Conservation (phyloP, 1,140 invertebrate species). For the Leptopilina clavipes region DNA sequence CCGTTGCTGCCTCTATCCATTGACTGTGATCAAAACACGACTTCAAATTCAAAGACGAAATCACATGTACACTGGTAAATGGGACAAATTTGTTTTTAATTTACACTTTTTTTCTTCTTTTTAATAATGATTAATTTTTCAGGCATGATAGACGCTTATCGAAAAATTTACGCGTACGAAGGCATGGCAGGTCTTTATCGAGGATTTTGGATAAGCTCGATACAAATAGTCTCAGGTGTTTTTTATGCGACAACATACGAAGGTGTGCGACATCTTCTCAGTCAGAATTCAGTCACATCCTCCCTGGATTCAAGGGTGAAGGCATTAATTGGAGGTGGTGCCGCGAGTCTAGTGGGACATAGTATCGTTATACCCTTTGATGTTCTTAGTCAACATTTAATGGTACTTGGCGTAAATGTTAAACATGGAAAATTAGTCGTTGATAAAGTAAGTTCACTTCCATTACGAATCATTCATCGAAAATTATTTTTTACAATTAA, state of each 20-base stretch:
- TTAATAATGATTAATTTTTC: slow-evolving; percentile 50
- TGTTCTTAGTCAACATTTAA: slow-evolving; percentile 96
- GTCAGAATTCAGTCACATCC: slow-evolving; percentile 73
- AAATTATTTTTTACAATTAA: background rate
- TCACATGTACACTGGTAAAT: slow-evolving; percentile 86
- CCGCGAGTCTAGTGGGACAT: slow-evolving; percentile 94
- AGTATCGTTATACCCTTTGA: slow-evolving; percentile 98
- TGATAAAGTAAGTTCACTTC: slow-evolving; percentile 59
- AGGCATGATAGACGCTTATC: slow-evolving; percentile 93
- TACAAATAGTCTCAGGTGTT: slow-evolving; percentile 89
- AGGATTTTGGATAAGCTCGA: slow-evolving; percentile 96
- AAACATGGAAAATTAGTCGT: slow-evolving; percentile 71
- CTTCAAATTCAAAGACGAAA: slow-evolving; percentile 92
- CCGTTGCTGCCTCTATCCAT: slow-evolving; percentile 92
- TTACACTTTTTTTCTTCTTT: too few relatives aligned
- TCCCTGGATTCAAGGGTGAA: slow-evolving; percentile 79
- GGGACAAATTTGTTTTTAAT: too few relatives aligned
- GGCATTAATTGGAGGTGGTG: slow-evolving; percentile 87
- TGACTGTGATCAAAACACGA: slow-evolving; percentile 97
- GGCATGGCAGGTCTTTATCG: slow-evolving; percentile 91
- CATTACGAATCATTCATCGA: background rate
- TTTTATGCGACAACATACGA: slow-evolving; percentile 98
- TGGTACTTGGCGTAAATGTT: slow-evolving; percentile 88
- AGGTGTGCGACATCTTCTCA: slow-evolving; percentile 88
- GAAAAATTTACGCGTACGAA: slow-evolving; percentile 92